These are phyloP conservation scores for Nymphicus hollandicus DNA, from an alignment of 2,113 vertebrate species.

Conservation along the genomic window DNA sequence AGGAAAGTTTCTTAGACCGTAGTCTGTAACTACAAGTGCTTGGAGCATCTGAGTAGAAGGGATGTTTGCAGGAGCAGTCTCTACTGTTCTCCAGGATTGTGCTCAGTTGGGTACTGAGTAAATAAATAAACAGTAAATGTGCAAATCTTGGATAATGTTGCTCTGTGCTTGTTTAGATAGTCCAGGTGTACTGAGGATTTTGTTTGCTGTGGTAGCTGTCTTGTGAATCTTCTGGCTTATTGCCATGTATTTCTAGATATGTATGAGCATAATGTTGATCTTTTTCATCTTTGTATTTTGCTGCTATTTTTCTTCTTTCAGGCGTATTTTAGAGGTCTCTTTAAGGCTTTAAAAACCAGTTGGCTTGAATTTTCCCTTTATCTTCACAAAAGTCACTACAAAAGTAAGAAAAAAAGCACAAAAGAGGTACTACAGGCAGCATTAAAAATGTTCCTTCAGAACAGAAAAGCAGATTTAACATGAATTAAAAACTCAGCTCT, in stretches of 20 bases:
- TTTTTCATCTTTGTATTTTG: neutral
- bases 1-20: neutral
- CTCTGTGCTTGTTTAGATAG: neutral
- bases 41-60: neutral
- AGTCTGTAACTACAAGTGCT: neutral
- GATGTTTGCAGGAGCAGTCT: neutral
- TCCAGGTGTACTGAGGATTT: slow-evolving; percentile 18
- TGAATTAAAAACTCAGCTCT: slow-evolving; percentile 51
- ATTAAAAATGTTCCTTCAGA: slow-evolving; percentile 21
- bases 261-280: neutral
- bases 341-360: neutral
- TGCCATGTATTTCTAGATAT: neutral
- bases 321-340: neutral
- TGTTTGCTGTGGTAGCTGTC: neutral
- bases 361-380: slow-evolving; percentile 8
- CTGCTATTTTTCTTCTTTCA: slow-evolving; percentile 8
- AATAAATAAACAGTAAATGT: slow-evolving; percentile 25
- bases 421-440: neutral
- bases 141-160: neutral
- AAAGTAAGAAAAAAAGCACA: neutral
- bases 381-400: slow-evolving; percentile 15
- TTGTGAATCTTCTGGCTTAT: neutral
- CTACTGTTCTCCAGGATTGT: neutral
- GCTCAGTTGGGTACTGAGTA: neutral
- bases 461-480: slow-evolving; percentile 41